Evolutionary conservation across 1,140 invertebrate species (phyloP).

Genomic region (Neoseiulus cucumeris): DNA sequence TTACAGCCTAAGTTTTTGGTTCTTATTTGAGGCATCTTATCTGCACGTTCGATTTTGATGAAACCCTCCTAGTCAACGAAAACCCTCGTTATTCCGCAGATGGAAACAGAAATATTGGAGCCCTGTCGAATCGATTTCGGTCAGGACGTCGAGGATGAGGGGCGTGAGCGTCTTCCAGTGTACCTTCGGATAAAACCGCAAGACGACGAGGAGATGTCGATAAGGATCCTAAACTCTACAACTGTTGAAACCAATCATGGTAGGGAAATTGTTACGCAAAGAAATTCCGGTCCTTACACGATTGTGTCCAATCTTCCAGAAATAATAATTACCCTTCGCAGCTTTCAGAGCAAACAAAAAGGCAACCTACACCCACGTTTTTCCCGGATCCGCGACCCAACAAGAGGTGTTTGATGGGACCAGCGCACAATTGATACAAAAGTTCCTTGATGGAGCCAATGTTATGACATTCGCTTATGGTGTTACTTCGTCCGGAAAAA

Average conservation of each 20-base stretch:
- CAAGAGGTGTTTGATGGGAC: neutral
- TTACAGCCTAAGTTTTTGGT: too few species aligned
- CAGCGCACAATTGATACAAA: neutral
- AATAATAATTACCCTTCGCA: neutral
- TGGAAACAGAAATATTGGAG: too few species aligned
- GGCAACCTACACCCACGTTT: neutral
- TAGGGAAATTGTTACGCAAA: too few species aligned
- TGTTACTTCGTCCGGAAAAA: slow-evolving; percentile 31
- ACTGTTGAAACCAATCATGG: slow-evolving; percentile 2
- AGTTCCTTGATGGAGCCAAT: neutral
- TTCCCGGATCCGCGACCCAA: neutral
- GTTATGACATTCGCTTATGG: slow-evolving; percentile 23
- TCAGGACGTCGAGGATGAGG: neutral
- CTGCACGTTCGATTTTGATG: too few species aligned
- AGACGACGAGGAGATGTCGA: neutral
- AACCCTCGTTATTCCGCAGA: too few species aligned
- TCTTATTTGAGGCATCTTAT: too few species aligned
- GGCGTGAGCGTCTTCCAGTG: neutral
- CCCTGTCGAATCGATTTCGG: slow-evolving; percentile 1
- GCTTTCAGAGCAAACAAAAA: neutral
- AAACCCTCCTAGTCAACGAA: too few species aligned
- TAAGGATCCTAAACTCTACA: neutral
- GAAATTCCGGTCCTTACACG: too few species aligned
- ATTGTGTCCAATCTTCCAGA: too few species aligned
- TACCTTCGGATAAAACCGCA: neutral